Conservation (phyloP, 1,140 invertebrate genomes). For the Gerris buenoi region DNA sequence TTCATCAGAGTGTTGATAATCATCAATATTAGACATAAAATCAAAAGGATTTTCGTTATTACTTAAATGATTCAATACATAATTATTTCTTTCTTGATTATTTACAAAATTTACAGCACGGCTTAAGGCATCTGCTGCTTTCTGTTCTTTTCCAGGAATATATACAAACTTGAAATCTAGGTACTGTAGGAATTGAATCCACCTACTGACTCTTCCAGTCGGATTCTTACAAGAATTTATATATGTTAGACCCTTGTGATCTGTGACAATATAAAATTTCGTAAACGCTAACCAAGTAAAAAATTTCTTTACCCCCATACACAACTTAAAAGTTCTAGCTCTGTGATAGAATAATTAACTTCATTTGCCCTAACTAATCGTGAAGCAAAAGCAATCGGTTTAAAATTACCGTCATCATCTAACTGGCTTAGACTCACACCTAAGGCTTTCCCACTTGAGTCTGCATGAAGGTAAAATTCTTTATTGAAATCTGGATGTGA, state of each 20-base stretch:
- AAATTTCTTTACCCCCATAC: background rate
- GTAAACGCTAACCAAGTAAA: background rate
- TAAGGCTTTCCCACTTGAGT: background rate
- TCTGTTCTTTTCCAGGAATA: background rate
- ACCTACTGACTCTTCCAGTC: background rate
- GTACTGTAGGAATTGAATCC: background rate
- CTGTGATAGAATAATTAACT: background rate
- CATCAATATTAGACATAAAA: background rate
- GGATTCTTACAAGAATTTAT: background rate
- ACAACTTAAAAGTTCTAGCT: background rate
- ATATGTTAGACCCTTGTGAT: background rate
- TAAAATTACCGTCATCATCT: background rate
- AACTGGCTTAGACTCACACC: background rate
- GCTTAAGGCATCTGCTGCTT: background rate
- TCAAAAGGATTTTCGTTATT: background rate
- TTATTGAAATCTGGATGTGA: background rate
- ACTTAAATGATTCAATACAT: too few relatives aligned
- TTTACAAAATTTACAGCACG: too few relatives aligned
- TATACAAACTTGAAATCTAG: background rate
- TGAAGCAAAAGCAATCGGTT: background rate
- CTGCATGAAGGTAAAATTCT: background rate
- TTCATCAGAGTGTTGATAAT: background rate
- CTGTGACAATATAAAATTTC: background rate
- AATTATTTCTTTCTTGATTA: too few relatives aligned
- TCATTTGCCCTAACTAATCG: background rate